Percentiles rank a stretch among this genome's conserved stretches.
phyloP scores from a whole-genome alignment of 1,140 invertebrate species.

The Magallana angulata region DNA sequence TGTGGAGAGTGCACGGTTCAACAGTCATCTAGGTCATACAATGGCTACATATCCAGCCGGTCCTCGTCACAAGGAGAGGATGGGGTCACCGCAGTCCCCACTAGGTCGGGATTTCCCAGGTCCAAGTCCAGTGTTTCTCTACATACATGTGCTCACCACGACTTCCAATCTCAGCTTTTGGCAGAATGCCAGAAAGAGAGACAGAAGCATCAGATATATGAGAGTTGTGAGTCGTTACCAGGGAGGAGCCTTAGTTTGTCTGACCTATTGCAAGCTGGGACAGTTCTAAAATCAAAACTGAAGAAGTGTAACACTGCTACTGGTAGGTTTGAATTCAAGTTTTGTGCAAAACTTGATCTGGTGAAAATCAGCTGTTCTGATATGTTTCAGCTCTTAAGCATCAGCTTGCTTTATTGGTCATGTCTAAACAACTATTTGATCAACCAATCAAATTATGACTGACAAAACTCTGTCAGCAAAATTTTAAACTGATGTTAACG shows the following conservation, averaged over 20 bases:
- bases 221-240: conserved; percentile 52
- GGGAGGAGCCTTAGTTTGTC: conserved; percentile 65
- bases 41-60: background rate
- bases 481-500: too few species aligned
- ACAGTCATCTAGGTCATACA: conserved; percentile 21
- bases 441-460: too few species aligned
- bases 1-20: background rate
- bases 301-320: conserved; percentile 46
- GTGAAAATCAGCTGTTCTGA: too few species aligned
- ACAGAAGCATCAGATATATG: background rate
- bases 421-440: too few species aligned
- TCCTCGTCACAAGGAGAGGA: background rate
- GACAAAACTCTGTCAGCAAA: too few species aligned
- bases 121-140: conserved; percentile 61
- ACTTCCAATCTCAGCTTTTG: background rate
- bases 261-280: conserved; percentile 57
- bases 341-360: too few species aligned
- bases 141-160: background rate
- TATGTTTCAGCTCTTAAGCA: too few species aligned
- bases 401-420: too few species aligned
- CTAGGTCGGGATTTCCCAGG: conserved; percentile 34
- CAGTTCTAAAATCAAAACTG: conserved; percentile 46
- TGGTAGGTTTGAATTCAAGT: background rate
- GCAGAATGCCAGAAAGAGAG: background rate
- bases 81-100: background rate